These are phyloP conservation scores for Struthio camelus DNA, from an alignment of 2,113 vertebrate genomes.

Conservation along the genomic window DNA sequence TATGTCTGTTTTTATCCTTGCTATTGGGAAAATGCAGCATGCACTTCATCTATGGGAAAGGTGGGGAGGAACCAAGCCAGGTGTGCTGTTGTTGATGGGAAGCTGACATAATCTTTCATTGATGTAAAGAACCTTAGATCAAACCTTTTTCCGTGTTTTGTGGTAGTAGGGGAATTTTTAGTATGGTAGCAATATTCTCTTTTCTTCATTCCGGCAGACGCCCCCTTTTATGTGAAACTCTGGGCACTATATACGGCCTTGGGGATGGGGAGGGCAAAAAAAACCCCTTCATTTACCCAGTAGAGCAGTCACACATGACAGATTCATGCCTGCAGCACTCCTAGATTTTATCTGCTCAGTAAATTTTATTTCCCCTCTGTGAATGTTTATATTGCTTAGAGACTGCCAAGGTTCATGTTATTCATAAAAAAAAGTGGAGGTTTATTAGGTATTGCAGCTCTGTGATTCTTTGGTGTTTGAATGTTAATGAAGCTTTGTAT, in stretches of 20 bases:
- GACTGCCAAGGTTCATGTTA: constrained; percentile 56
- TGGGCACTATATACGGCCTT: neutral
- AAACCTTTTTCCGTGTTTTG: neutral
- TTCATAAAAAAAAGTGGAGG: constrained; percentile 46
- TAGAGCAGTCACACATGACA: neutral
- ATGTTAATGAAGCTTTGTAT: constrained; percentile 52
- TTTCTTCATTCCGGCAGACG: neutral
- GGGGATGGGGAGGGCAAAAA: neutral
- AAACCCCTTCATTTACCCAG: neutral
- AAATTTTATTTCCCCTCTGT: constrained; percentile 64
- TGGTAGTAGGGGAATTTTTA: neutral
- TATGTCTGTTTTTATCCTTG: neutral
- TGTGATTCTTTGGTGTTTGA: constrained; percentile 17
- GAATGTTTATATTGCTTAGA: constrained; percentile 62
- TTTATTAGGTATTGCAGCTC: constrained; percentile 41
- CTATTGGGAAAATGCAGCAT: neutral
- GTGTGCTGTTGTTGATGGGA: neutral
- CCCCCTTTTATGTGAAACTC: neutral
- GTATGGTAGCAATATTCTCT: neutral
- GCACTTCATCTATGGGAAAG: neutral
- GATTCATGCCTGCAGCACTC: constrained; percentile 38
- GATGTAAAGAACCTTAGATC: neutral
- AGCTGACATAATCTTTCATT: neutral
- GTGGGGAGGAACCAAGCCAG: neutral
- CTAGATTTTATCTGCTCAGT: constrained; percentile 56